phyloP scores from a whole-genome alignment of 2,113 vertebrate species.

The human region DNA sequence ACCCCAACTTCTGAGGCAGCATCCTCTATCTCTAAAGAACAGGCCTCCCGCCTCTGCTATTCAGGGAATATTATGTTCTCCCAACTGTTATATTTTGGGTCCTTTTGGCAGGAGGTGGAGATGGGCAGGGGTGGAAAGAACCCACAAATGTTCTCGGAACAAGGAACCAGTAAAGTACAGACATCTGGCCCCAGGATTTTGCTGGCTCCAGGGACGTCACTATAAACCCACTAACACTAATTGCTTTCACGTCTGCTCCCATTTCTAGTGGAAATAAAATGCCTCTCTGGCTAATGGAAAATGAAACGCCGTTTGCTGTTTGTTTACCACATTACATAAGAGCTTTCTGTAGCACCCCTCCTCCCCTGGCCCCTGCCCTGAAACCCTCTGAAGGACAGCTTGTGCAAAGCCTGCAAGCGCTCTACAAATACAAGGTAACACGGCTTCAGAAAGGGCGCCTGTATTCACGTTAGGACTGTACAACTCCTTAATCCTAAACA shows the following conservation, averaged over 20 bases:
- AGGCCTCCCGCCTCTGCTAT: not conserved
- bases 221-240: constrained; percentile 74
- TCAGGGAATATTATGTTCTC: constrained; percentile 65
- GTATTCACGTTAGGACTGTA: not conserved
- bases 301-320: not conserved
- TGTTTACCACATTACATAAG: constrained; percentile 55
- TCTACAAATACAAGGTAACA: not conserved
- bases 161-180: constrained; percentile 70
- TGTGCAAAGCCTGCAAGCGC: not conserved
- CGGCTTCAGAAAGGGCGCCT: not conserved
- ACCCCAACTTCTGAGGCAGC: not conserved
- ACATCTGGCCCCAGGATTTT: constrained; percentile 76
- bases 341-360: not conserved
- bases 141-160: constrained; percentile 61
- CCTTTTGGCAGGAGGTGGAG: constrained; percentile 59
- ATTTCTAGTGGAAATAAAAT: constrained; percentile 72
- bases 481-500: not conserved
- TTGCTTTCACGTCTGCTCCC: constrained; percentile 73
- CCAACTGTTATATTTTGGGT: constrained; percentile 58
- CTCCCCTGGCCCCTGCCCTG: not conserved
- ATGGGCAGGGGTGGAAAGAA: constrained; percentile 64
- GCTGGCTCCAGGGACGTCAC: constrained; percentile 55
- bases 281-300: constrained; percentile 72
- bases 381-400: constrained; percentile 8
- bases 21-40: constrained; percentile 61